These are phyloP conservation scores for Aurelia sp. DNA, from an alignment of 30 jellyfish, hydroid and myxozoan genomes.

Conservation along the genomic window DNA sequence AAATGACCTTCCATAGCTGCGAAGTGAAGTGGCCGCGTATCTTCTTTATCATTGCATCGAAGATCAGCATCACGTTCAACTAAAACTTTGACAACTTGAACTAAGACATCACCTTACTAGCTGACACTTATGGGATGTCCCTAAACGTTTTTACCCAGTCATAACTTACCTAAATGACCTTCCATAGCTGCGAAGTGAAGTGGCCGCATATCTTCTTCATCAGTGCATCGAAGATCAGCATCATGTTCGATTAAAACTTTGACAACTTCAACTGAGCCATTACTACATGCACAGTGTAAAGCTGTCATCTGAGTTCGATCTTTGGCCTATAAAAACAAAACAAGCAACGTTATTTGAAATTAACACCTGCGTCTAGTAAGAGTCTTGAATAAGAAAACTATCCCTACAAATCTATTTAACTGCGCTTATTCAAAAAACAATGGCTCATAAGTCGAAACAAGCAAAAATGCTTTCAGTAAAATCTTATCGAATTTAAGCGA, in stretches of 20 bases:
- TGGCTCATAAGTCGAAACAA: no score
- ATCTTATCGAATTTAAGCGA: no score
- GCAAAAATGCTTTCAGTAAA: no score
- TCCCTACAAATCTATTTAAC: no score
- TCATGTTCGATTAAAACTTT: constrained; percentile 64
- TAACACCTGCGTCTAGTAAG: not conserved
- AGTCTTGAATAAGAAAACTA: not conserved
- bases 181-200: constrained; percentile 99
- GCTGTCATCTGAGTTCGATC: constrained; percentile 97
- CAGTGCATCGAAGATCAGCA: constrained; percentile 86
- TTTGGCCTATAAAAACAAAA: constrained; percentile 61
- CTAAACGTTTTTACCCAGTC: no score
- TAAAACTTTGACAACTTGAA: constrained; percentile 60
- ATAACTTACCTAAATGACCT: constrained; percentile 83
- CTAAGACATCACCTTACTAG: constrained; percentile 53
- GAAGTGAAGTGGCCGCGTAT: constrained; percentile 92
- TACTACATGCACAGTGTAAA: constrained; percentile 91
- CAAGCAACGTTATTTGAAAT: not conserved
- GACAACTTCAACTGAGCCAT: constrained; percentile 78
- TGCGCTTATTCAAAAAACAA: no score
- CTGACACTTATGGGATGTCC: no score
- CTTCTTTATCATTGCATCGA: constrained; percentile 89
- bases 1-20: constrained; percentile 99
- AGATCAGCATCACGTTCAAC: constrained; percentile 75
- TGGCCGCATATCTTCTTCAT: constrained; percentile 97